These are phyloP conservation scores for Hipposideros larvatus DNA, from an alignment of 2,797 vertebrate genomes.

Conservation along the genomic window DNA sequence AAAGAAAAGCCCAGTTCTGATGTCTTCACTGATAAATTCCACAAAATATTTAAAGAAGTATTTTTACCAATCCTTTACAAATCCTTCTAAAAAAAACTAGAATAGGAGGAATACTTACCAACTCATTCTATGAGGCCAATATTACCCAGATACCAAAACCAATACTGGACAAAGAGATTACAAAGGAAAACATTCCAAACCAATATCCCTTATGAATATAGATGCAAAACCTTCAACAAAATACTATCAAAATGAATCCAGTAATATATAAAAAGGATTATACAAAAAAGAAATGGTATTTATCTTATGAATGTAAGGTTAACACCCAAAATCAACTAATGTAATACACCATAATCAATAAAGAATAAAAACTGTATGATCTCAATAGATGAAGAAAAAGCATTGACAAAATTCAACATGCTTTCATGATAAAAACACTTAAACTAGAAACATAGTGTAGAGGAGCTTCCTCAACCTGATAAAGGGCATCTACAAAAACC, in stretches of 20 bases:
- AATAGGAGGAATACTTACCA: background rate
- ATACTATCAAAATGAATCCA: conserved; percentile 9
- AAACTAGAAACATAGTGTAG: background rate
- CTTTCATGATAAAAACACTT: background rate
- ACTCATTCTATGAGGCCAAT: background rate
- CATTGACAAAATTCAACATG: conserved; percentile 2
- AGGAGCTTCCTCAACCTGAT: background rate
- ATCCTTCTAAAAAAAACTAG: background rate
- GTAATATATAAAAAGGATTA: background rate
- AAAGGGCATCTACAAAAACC: background rate
- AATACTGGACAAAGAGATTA: background rate
- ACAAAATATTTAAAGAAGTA: background rate
- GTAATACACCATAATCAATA: background rate
- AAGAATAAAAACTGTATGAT: background rate
- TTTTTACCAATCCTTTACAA: background rate
- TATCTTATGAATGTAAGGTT: background rate
- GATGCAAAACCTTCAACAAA: background rate
- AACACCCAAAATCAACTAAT: background rate
- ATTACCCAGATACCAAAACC: background rate
- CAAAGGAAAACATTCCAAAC: background rate
- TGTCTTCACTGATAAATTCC: background rate
- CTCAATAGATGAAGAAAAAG: background rate
- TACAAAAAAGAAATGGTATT: background rate
- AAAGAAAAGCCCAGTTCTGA: background rate
- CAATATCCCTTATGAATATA: background rate